A percentile compares a stretch with the other conserved stretches of the same genome.
Conservation (phyloP, 2,113 vertebrate genomes). For the Dicaeum eximium region DNA sequence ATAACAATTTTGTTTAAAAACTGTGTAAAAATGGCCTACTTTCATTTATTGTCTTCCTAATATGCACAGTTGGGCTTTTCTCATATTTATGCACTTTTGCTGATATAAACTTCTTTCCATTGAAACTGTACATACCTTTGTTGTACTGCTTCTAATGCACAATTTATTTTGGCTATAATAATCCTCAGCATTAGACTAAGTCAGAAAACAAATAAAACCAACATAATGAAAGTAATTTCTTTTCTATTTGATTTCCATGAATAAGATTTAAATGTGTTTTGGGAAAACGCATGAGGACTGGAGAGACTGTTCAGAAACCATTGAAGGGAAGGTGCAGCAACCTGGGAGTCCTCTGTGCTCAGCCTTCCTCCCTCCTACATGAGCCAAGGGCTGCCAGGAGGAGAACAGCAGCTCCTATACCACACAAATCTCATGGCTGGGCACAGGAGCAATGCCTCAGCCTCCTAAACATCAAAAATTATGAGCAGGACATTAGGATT, state of each 20-base stretch:
- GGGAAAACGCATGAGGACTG: not conserved
- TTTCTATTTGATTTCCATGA: not conserved
- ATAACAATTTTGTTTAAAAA: not conserved
- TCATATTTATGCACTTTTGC: not conserved
- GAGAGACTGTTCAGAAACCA: not conserved
- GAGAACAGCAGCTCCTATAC: not conserved
- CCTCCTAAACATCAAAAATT: not conserved
- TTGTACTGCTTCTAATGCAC: not conserved
- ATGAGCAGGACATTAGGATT: not conserved
- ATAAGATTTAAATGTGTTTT: not conserved
- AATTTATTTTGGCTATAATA: conserved; percentile 4
- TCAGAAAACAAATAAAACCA: conserved; percentile 32
- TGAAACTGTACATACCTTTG: not conserved
- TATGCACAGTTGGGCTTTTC: not conserved
- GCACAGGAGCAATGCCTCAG: not conserved
- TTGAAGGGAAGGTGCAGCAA: not conserved
- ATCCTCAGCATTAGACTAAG: not conserved
- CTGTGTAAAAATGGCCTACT: not conserved
- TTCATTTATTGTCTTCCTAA: conserved; percentile 4
- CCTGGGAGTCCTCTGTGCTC: too few relatives aligned
- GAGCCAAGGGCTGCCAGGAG: not conserved
- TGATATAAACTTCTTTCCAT: not conserved
- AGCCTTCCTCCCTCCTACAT: accelerated
- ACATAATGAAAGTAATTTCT: not conserved
- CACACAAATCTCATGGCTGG: not conserved